Evolutionary conservation across 2,113 vertebrate species (phyloP).

Genomic region (Trachemys scripta): DNA sequence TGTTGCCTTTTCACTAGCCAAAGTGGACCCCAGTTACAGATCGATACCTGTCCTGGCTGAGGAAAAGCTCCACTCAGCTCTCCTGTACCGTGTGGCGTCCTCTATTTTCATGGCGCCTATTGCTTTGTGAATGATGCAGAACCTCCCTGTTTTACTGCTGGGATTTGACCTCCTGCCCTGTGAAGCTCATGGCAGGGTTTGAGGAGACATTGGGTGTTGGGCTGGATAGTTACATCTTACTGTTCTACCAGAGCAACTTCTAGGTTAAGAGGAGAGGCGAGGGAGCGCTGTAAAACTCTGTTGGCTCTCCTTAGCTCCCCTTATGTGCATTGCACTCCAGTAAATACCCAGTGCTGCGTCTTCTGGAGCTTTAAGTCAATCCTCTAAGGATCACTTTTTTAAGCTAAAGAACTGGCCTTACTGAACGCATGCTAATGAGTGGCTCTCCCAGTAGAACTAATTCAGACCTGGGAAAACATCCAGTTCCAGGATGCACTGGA

Average conservation of each 20-base stretch:
- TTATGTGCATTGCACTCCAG: neutral
- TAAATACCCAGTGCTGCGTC: neutral
- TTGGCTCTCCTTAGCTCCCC: neutral
- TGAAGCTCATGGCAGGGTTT: neutral
- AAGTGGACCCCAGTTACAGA: neutral
- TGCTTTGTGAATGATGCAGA: neutral
- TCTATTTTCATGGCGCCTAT: neutral
- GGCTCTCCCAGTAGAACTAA: neutral
- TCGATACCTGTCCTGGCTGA: neutral
- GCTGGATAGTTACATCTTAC: neutral
- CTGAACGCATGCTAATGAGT: neutral
- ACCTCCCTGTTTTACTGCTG: neutral
- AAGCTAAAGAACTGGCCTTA: neutral
- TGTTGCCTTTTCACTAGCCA: neutral
- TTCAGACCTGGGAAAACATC: neutral
- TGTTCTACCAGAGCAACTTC: too few relatives aligned
- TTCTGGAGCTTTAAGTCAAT: neutral
- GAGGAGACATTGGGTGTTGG: neutral
- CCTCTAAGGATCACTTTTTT: neutral
- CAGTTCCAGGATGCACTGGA: neutral
- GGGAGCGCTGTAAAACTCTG: neutral
- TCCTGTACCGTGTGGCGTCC: neutral
- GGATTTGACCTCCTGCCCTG: neutral
- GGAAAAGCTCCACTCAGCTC: neutral
- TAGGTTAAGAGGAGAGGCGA: neutral